Percentiles rank a stretch among this genome's conserved stretches.
Evolutionary conservation across 2,888 invertebrate species (phyloP).

Genomic region (Leistus spinibarbis): DNA sequence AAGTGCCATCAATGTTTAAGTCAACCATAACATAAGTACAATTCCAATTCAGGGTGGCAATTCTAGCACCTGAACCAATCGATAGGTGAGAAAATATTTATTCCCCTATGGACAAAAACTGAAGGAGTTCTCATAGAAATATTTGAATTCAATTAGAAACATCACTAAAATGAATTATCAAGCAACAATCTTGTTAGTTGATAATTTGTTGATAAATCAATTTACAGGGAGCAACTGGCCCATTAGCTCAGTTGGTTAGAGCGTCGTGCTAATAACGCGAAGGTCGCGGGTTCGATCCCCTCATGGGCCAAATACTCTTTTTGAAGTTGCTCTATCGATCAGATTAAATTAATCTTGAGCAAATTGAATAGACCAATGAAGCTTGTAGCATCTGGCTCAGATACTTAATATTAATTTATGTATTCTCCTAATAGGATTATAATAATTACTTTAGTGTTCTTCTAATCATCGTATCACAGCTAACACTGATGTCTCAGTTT

Average conservation of each 20-base stretch:
- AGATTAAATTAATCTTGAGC: too few species aligned
- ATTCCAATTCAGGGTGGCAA: background rate
- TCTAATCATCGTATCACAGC: background rate
- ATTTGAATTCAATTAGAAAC: too few species aligned
- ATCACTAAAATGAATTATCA: too few species aligned
- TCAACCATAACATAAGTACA: background rate
- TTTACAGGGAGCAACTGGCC: constrained; percentile 55
- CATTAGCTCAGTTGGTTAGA: constrained; percentile 79
- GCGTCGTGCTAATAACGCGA: constrained; percentile 79
- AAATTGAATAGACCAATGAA: too few species aligned
- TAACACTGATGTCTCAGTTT: too few species aligned
- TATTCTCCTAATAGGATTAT: background rate
- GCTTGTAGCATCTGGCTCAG: too few species aligned
- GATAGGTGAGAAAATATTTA: too few species aligned
- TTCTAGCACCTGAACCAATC: background rate
- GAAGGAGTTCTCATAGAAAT: background rate
- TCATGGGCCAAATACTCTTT: constrained; percentile 63
- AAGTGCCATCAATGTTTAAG: background rate
- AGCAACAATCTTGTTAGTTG: background rate
- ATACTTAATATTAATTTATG: background rate
- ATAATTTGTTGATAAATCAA: too few species aligned
- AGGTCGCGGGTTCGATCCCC: constrained; percentile 78
- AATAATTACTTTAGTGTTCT: background rate
- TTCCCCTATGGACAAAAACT: too few species aligned
- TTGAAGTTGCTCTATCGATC: background rate